phyloP scores from a whole-genome alignment of 2,113 vertebrate species.

The Gobio gobio region DNA sequence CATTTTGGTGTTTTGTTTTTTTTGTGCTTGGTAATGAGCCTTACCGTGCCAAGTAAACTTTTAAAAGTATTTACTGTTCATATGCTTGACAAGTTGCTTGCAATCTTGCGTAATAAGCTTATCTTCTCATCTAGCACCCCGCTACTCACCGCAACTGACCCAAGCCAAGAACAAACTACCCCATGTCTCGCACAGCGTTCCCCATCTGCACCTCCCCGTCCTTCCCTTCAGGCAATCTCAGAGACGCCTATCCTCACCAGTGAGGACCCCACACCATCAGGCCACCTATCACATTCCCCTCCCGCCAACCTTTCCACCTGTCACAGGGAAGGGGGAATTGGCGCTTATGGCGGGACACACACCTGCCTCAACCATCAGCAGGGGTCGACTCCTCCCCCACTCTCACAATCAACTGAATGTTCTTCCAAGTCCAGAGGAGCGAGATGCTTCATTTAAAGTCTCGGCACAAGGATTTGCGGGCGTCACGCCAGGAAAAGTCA shows the following conservation, averaged over 20 bases:
- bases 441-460: background rate
- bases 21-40: background rate
- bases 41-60: background rate
- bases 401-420: background rate
- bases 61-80: background rate
- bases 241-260: conserved; percentile 59
- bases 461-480: conserved; percentile 19
- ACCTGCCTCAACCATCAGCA: background rate
- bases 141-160: conserved; percentile 56
- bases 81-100: background rate
- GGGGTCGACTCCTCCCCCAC: background rate
- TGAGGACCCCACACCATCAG: conserved; percentile 16
- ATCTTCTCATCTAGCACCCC: conserved; percentile 7
- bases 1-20: background rate
- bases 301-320: conserved; percentile 45
- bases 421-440: background rate
- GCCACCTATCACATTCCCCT: background rate
- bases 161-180: conserved; percentile 50
- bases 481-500: background rate
- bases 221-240: conserved; percentile 59
- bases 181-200: conserved; percentile 42
- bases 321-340: conserved; percentile 64
- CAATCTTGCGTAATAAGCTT: background rate
- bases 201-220: conserved; percentile 68
- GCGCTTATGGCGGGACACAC: conserved; percentile 17